Percentiles rank a stretch among this genome's conserved stretches.
Evolutionary conservation across 1,140 invertebrate species (phyloP).

Genomic region (Macrobrachium rosenbergii): DNA sequence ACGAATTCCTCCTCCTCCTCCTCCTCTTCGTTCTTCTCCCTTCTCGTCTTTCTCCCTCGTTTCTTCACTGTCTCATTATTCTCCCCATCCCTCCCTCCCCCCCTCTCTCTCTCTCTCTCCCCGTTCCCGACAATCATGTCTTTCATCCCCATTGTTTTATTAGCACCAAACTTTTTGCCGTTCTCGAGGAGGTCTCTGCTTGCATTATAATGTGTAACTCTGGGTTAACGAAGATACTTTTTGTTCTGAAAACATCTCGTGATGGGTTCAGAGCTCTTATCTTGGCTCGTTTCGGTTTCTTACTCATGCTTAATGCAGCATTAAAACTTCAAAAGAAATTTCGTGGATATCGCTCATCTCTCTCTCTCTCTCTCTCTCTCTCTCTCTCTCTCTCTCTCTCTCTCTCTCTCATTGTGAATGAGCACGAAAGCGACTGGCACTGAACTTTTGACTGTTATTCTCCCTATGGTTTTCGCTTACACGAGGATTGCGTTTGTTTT

Average conservation of each 20-base stretch:
- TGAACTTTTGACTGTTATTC: too few relatives aligned
- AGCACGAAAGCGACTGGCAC: not conserved
- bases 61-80: not conserved
- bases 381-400: slow-evolving; percentile 10
- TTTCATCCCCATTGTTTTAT: not conserved
- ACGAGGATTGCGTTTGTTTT: too few relatives aligned
- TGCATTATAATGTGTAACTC: too few relatives aligned
- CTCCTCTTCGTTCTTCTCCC: too few relatives aligned
- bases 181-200: not conserved
- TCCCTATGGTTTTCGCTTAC: too few relatives aligned
- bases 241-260: too few relatives aligned
- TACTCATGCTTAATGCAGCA: too few relatives aligned
- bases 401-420: slow-evolving; percentile 4
- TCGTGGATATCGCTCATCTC: not conserved
- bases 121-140: not conserved
- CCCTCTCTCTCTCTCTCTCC: not conserved
- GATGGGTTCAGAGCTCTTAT: too few relatives aligned
- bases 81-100: not conserved
- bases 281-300: too few relatives aligned
- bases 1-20: too few relatives aligned
- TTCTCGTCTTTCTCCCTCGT: slow-evolving; percentile 5
- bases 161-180: not conserved
- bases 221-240: too few relatives aligned
- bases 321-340: too few relatives aligned
- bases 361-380: slow-evolving; percentile 6